Conservation (phyloP, 1,140 invertebrate species). For the Vanessa tameamea region DNA sequence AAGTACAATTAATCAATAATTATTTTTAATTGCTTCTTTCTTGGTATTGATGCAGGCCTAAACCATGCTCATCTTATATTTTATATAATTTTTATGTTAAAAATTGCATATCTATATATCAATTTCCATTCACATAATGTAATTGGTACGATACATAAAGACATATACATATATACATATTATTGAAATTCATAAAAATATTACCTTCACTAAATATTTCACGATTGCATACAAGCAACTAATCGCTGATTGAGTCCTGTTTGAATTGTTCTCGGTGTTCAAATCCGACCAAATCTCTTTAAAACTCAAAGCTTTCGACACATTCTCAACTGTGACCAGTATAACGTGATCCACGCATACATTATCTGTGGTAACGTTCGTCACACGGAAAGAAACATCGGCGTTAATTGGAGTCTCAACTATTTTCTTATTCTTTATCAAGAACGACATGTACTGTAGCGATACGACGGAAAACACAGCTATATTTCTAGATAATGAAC, state of each 20-base stretch:
- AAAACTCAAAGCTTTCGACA: constrained; percentile 64
- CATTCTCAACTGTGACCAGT: constrained; percentile 61
- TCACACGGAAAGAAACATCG: constrained; percentile 68
- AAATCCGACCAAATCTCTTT: constrained; percentile 70
- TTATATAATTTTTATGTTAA: no score
- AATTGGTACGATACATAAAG: no score
- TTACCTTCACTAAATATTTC: constrained; percentile 75
- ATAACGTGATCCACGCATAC: constrained; percentile 65
- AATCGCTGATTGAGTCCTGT: constrained; percentile 72
- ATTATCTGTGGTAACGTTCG: constrained; percentile 54
- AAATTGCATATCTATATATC: no score
- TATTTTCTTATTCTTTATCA: constrained; percentile 74
- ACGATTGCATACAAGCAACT: constrained; percentile 75
- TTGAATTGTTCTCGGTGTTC: constrained; percentile 69
- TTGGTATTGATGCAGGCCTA: no score
- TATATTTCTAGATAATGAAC: constrained; percentile 62
- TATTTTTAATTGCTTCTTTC: no score
- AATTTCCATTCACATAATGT: no score
- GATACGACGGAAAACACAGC: constrained; percentile 74
- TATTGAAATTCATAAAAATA: background rate
- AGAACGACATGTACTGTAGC: constrained; percentile 76
- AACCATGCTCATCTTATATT: no score
- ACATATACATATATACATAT: background rate
- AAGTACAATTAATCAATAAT: no score
- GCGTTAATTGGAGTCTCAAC: constrained; percentile 61